phyloP scores from a whole-genome alignment of 2,113 vertebrate species.

The Hymenochirus boettgeri region DNA sequence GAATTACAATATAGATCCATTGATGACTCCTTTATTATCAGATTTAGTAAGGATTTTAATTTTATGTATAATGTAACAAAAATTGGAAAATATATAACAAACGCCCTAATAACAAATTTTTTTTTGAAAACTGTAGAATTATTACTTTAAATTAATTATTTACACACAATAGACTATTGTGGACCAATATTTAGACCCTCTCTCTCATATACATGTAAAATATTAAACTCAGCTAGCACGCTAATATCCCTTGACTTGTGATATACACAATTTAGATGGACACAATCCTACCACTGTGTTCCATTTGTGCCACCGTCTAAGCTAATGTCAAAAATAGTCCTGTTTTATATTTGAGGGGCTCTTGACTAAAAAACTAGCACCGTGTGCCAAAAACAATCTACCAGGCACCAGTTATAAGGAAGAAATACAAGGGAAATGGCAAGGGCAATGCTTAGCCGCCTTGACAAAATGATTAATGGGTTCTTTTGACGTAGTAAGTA shows the following conservation, averaged over 20 bases:
- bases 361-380: constrained; percentile 64
- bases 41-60: too few species aligned
- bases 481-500: constrained; percentile 65
- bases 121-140: too few species aligned
- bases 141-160: too few species aligned
- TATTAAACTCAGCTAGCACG: neutral
- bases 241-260: neutral
- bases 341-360: constrained; percentile 20
- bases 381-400: constrained; percentile 68
- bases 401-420: constrained; percentile 64
- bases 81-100: too few species aligned
- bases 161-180: neutral
- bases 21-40: too few species aligned
- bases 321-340: constrained; percentile 9
- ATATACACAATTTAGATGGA: neutral
- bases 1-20: too few species aligned
- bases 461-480: constrained; percentile 72
- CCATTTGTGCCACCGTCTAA: neutral
- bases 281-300: constrained; percentile 9
- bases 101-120: too few species aligned
- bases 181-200: neutral
- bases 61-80: too few species aligned
- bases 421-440: constrained; percentile 59
- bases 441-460: constrained; percentile 62
- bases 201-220: too few species aligned